Base-by-base conservation (phyloP, 2,888 invertebrate species). In the Lepeophtheirus nordmannii region DNA sequence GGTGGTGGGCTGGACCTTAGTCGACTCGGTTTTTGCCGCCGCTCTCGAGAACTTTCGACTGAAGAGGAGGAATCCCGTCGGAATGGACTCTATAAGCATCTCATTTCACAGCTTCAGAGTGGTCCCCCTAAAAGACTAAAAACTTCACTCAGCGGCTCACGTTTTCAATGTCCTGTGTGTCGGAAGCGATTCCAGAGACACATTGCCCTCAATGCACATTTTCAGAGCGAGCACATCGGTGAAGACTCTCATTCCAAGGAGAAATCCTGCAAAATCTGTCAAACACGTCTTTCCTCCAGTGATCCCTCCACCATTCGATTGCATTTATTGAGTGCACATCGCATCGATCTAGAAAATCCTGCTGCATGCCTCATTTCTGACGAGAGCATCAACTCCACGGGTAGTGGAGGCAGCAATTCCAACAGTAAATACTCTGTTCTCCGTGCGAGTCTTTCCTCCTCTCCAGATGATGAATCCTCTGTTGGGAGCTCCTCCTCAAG, bases 151-250 rank as follows among this genome's bases (percentile, higher is more conserved):
- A 14, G 53, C 8, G 53, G 53, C n/a, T 14, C 90, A 79, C 90
- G 90, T 73, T 89, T 89, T 77, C 89, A 89, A 76, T 90, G 90
- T 77, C 90, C 90, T 65, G 89, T 90, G 74, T 91, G 90, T 75
- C 89, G 89, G 76, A 80, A 90, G 75, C 89, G 90, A 70, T 90
- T 90, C 77, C 89, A 90, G 76, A 81, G 90, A 68, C 90, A 90
- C 78, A 90, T 90, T 71, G 90, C 90, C 62, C 90, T 90, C 90
- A 81, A 89, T 71, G 90, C 90, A 23, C 90, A 90, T 76, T 90
- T 90, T 78, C 90, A 90, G 75, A 90, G 90, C 74, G 89, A 89
- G 75, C 89, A 90, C 74, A 20, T 63, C 20, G 63, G 63, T 22
- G 20, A 40, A 17, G 89, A 89, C 72, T 87, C 89, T 73, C 89